A percentile compares a stretch with the other conserved stretches of the same genome.
Conservation (phyloP, 2,797 vertebrate species). For the Zenarchopterus dispar region DNA sequence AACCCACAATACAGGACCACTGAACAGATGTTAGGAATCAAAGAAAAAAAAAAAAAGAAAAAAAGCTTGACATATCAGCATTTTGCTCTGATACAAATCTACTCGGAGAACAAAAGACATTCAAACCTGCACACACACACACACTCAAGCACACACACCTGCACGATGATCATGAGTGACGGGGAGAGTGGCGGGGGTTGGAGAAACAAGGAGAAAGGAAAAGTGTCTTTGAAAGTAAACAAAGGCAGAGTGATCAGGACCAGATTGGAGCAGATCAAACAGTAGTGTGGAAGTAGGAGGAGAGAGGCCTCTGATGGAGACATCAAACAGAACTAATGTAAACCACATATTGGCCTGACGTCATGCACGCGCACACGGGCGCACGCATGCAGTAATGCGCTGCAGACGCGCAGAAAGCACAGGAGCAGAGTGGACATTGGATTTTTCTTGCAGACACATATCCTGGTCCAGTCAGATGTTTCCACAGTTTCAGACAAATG, state of each 20-base stretch:
- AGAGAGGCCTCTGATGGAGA: slow-evolving; percentile 75
- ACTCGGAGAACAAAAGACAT: slow-evolving; percentile 55
- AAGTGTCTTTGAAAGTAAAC: slow-evolving; percentile 80
- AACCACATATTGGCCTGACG: slow-evolving; percentile 71
- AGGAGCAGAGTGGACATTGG: slow-evolving; percentile 8
- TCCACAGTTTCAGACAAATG: slow-evolving; percentile 36
- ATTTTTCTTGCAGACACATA: slow-evolving; percentile 11
- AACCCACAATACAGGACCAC: slow-evolving; percentile 17
- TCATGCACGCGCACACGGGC: slow-evolving; percentile 20
- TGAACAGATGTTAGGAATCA: slow-evolving; percentile 28
- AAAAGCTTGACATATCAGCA: slow-evolving; percentile 24
- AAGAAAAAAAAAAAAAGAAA: slow-evolving; percentile 34
- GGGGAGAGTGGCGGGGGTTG: slow-evolving; percentile 57
- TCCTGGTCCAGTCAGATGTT: slow-evolving; percentile 20
- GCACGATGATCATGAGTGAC: slow-evolving; percentile 49
- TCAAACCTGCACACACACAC: slow-evolving; percentile 35
- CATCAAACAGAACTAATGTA: slow-evolving; percentile 80
- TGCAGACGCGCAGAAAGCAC: slow-evolving; percentile 13
- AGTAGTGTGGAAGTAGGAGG: slow-evolving; percentile 73
- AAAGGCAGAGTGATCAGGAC: slow-evolving; percentile 76
- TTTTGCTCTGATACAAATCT: slow-evolving; percentile 54
- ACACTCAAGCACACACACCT: slow-evolving; percentile 14
- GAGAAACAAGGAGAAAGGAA: slow-evolving; percentile 72
- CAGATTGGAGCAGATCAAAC: slow-evolving; percentile 81
- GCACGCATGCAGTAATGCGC: not conserved